Conservation (phyloP, 2,888 invertebrate species). For the Andrena trimmerana region DNA sequence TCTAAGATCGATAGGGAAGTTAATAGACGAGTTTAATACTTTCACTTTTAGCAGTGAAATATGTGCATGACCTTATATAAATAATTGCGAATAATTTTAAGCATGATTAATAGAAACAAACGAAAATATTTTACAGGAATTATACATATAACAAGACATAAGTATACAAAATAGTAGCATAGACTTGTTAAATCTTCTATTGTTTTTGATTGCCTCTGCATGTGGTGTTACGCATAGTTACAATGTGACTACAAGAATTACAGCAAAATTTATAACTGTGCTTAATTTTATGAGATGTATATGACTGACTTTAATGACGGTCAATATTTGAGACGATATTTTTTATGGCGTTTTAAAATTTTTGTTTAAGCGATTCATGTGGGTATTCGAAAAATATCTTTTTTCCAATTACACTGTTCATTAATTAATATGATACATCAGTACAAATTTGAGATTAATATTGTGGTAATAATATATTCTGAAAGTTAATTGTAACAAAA, state of each 20-base stretch:
- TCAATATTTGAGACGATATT: too few species aligned
- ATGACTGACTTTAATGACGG: neutral
- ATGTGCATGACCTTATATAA: neutral
- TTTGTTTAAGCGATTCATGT: neutral
- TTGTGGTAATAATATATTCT: too few species aligned
- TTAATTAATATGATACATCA: neutral
- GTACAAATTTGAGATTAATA: too few species aligned
- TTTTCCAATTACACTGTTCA: neutral
- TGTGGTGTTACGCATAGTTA: conserved; percentile 8
- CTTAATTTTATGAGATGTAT: neutral
- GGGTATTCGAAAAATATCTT: neutral
- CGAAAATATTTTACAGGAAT: neutral
- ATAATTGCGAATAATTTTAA: neutral
- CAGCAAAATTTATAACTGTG: neutral
- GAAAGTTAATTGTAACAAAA: neutral
- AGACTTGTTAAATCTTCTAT: conserved; percentile 6
- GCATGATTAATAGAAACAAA: neutral
- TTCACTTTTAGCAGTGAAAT: neutral
- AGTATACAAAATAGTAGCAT: neutral
- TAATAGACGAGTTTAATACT: neutral
- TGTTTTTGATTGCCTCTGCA: neutral
- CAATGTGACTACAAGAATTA: neutral
- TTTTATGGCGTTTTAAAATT: too few species aligned
- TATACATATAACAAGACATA: neutral
- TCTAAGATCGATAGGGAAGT: neutral